Evolutionary conservation across 2,113 vertebrate species (phyloP), one percentile per base, ranked within the genome.

Genomic region (Tychaedon coryphoeus): DNA sequence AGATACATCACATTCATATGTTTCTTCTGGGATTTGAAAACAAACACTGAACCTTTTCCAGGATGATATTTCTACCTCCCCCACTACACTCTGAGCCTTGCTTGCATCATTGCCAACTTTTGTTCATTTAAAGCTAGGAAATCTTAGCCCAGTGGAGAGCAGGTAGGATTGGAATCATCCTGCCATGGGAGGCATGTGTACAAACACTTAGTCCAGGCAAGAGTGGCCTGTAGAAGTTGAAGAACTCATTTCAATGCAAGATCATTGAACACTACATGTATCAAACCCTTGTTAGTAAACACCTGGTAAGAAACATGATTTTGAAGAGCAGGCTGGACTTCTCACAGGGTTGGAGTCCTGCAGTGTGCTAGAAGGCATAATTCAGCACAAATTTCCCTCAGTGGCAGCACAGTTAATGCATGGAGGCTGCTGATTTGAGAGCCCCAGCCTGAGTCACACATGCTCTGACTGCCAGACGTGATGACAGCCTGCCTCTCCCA

Each of bases 401-500:
- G 0, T 42, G 33, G 38, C 77, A 86, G 88, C 81, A 78, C 73
- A 48, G 51, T 58, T 43, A 66, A 77, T 70, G 82, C 31, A 43
- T 1, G 17, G 74, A 95, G 66, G 85, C 91, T 92, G 87, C 47
- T 40, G 92, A 76, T 90, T 66, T 67, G 78, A 92, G 93, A 80
- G 90, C 74, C 87, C 65, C 85, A 86, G 90, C 26, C 90, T 91
- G 96, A 92, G 86, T 93, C 85, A 88, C 84, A 61, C 57, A 26
- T 0, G 0, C 31, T 65, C 74, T 95, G 87, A 31, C 92, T 95
- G 94, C 85, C 90, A 94, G 94, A 85, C 45, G 42, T 93, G 94
- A 95, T 91, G 96, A 96, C 93, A 97, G 92, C 74, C 88, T 83
- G 67, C 92, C 81, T 96, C 92, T 96, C 94, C 88, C 90, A 91